phyloP scores from a whole-genome alignment of 1,140 invertebrate species.

The Drosophila rhopaloa region DNA sequence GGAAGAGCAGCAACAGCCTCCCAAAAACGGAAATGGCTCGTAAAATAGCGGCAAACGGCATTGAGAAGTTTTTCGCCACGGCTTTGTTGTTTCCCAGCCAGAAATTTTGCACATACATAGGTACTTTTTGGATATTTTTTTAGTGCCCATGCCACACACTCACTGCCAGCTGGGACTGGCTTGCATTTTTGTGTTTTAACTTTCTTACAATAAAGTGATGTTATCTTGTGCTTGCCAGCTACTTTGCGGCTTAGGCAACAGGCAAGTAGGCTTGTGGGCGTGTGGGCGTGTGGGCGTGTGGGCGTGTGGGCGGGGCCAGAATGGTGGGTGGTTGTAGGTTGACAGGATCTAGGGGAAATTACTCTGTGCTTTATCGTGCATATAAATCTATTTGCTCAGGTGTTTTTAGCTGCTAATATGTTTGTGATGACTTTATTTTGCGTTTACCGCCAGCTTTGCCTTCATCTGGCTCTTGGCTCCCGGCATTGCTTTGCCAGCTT shows the following conservation, averaged over 20 bases:
- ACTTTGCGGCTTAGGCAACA: slow-evolving; percentile 82
- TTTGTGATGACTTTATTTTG: slow-evolving; percentile 83
- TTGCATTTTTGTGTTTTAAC: slow-evolving; percentile 83
- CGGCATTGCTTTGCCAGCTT: slow-evolving; percentile 51
- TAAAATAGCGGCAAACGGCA: slow-evolving; percentile 64
- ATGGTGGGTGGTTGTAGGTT: slow-evolving; percentile 32
- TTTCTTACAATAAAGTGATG: slow-evolving; percentile 83
- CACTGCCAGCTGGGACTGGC: slow-evolving; percentile 43
- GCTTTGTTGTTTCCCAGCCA: slow-evolving; percentile 22
- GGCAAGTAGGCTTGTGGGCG: slow-evolving; percentile 40
- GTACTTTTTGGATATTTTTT: slow-evolving; percentile 49
- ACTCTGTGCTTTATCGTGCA: slow-evolving; percentile 83
- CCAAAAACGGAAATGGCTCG: slow-evolving; percentile 69
- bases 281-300: slow-evolving; percentile 27
- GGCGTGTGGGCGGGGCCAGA: slow-evolving; percentile 19
- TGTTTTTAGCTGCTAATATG: slow-evolving; percentile 83
- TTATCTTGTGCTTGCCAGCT: slow-evolving; percentile 75
- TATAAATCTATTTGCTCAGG: slow-evolving; percentile 83
- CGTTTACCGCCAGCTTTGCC: slow-evolving; percentile 73
- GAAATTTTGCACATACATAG: slow-evolving; percentile 7
- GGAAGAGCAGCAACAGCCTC: slow-evolving; percentile 34
- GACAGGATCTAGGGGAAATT: slow-evolving; percentile 83
- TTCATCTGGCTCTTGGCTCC: slow-evolving; percentile 36
- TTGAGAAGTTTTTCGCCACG: slow-evolving; percentile 53
- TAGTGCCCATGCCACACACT: slow-evolving; percentile 31